phyloP scores from a whole-genome alignment of 2,888 invertebrate genomes.

The Diarsia mendica region DNA sequence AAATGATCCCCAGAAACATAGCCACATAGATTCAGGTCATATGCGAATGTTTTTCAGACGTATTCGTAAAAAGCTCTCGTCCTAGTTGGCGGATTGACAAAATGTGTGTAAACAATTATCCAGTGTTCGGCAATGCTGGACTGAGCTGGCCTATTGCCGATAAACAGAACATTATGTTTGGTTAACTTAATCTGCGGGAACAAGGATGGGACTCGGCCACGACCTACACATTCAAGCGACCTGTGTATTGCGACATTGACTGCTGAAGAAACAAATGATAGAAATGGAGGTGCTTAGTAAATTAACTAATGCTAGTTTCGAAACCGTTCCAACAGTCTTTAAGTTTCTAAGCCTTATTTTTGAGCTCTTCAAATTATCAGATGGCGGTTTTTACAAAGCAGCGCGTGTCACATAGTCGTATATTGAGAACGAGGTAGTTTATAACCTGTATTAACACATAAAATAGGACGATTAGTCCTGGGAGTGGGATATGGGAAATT shows the following conservation, averaged over 20 bases:
- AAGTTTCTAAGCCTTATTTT: too few species aligned
- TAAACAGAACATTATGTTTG: conserved; percentile 40
- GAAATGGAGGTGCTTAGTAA: too few species aligned
- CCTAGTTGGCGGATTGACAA: conserved; percentile 54
- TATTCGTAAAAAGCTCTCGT: conserved; percentile 20
- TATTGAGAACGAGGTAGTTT: background rate
- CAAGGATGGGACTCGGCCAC: background rate
- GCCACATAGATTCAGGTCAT: conserved; percentile 14
- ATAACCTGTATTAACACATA: background rate
- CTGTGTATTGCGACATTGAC: background rate
- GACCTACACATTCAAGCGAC: background rate
- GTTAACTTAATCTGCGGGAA: conserved; percentile 10
- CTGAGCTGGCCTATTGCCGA: conserved; percentile 24
- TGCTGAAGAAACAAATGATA: background rate
- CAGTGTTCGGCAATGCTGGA: conserved; percentile 15
- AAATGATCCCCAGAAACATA: conserved; percentile 11
- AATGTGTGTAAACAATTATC: conserved; percentile 47
- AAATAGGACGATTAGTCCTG: background rate
- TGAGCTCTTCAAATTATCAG: too few species aligned
- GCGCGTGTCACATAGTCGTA: background rate
- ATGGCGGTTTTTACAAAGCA: background rate
- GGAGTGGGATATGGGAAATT: too few species aligned
- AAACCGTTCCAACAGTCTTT: too few species aligned
- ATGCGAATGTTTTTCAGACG: conserved; percentile 26
- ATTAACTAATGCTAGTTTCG: too few species aligned